Conservation (phyloP, 2,888 invertebrate genomes). For the Nomada hirtipes region DNA sequence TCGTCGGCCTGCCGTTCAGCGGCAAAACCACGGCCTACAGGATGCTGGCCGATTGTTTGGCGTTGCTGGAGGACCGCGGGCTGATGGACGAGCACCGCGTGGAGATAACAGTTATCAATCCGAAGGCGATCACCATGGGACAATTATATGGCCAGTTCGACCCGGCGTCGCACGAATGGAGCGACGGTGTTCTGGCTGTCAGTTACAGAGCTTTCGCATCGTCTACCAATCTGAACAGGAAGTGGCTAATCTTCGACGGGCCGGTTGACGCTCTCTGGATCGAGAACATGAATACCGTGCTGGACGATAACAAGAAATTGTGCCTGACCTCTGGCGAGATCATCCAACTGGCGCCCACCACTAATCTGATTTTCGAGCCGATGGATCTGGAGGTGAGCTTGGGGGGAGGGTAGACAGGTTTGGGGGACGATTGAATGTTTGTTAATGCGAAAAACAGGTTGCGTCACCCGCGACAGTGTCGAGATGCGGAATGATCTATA, state of each 20-base stretch:
- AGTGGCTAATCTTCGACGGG: slow-evolving; percentile 98
- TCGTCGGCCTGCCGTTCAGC: slow-evolving; percentile 96
- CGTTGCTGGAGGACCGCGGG: slow-evolving; percentile 90
- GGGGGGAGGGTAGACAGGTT: no score
- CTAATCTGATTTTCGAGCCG: slow-evolving; percentile 96
- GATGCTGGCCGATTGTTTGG: slow-evolving; percentile 92
- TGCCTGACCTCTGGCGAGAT: slow-evolving; percentile 99
- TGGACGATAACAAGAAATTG: slow-evolving; percentile 98
- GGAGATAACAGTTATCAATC: slow-evolving; percentile 94
- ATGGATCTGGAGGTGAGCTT: slow-evolving; percentile 92
- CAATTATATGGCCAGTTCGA: slow-evolving; percentile 99
- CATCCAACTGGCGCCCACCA: slow-evolving; percentile 94
- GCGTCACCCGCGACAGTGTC: slow-evolving; percentile 97
- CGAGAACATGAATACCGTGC: slow-evolving; percentile 97
- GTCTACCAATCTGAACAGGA: slow-evolving; percentile 88
- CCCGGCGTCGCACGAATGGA: slow-evolving; percentile 97
- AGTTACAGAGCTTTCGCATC: slow-evolving; percentile 92
- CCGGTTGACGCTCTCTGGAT: slow-evolving; percentile 99
- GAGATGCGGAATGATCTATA: slow-evolving; percentile 98
- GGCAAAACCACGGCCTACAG: slow-evolving; percentile 95
- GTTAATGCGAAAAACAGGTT: slow-evolving; percentile 83
- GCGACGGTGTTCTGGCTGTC: slow-evolving; percentile 94
- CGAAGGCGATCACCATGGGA: slow-evolving; percentile 98
- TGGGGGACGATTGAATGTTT: neutral
- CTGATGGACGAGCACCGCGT: slow-evolving; percentile 91